Evolutionary conservation across 2,888 invertebrate species (phyloP), one percentile per base, ranked within the genome.

Genomic region (Nomada hirtipes): DNA sequence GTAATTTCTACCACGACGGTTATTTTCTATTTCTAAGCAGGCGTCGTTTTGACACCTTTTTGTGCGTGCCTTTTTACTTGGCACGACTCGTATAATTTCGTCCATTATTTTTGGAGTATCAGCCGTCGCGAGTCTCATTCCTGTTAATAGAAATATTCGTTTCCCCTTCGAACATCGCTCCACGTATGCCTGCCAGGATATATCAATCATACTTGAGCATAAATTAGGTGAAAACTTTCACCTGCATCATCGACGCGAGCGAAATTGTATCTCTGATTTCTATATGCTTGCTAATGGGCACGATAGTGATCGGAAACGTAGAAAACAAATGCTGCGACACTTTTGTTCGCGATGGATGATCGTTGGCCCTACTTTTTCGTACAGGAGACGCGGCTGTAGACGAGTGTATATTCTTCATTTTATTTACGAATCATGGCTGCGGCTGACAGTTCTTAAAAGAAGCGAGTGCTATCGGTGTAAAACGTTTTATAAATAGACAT

Each of bases 1-100:
- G 67, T 77, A 83, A 81, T 81, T 81, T 81, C 74, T 81, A 74
- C 65, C 42, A 42, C 57, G 18, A 2, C 36, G 42, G 57, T 26
- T 81, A 81, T 83, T 73, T 76, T 70, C 73, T 59, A 36, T 36
- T 36, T 36, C 36, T 7, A 4, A 36, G 36, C 9, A 52, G 42
- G 55, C 47, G 36, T 61, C 42, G 20, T 36, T 42, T 44, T n/a
- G 29, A 59, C n/a, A 2, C 10, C 44, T 53, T 13, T n/a, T 20
- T n/a, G 75, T 61, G 36, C 61, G 42, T n/a, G 29, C n/a, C 2
- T 50, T 47, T 50, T 20, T 18, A 36, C 36, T 36, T 36, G 36
- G 36, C 36, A 7, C 36, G 36, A 7, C 7, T 7, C 36, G 36
- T 7, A 4, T 36, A 36, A 36, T 36, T 36, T 36, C 23, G 10